phyloP scores from a whole-genome alignment of 1,140 invertebrate genomes.

The Eriosoma lanigerum region DNA sequence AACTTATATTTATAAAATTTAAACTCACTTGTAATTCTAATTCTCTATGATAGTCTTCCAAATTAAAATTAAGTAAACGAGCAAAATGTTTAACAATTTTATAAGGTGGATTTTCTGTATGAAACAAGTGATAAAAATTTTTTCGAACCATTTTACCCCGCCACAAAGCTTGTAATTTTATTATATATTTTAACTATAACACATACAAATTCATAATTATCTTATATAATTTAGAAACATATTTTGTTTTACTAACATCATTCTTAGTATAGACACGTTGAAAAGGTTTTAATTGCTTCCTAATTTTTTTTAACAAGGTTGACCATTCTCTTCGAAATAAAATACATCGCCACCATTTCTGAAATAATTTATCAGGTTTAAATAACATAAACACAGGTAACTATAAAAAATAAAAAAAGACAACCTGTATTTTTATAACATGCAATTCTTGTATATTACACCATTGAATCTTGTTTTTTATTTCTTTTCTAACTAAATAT shows the following conservation, averaged over 20 bases:
- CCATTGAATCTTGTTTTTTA: slow-evolving; percentile 57
- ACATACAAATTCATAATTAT: not conserved
- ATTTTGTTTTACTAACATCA: slow-evolving; percentile 42
- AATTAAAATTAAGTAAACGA: slow-evolving; percentile 70
- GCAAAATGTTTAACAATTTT: slow-evolving; percentile 74
- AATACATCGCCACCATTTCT: slow-evolving; percentile 69
- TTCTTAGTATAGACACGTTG: slow-evolving; percentile 20
- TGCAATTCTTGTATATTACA: slow-evolving; percentile 8
- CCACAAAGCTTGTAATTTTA: slow-evolving; percentile 71
- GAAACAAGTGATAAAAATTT: slow-evolving; percentile 65
- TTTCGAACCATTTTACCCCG: slow-evolving; percentile 63
- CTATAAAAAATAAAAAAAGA: slow-evolving; percentile 49
- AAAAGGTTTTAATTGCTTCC: slow-evolving; percentile 46
- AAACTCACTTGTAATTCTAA: slow-evolving; percentile 64
- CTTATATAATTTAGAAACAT: not conserved
- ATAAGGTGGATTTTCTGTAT: slow-evolving; percentile 69
- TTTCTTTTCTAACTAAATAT: slow-evolving; percentile 64
- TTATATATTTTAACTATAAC: slow-evolving; percentile 60
- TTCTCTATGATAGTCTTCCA: slow-evolving; percentile 72
- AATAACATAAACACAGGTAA: slow-evolving; percentile 60
- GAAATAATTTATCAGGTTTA: slow-evolving; percentile 65
- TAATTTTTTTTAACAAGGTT: slow-evolving; percentile 10
- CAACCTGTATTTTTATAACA: slow-evolving; percentile 43
- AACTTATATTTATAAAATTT: slow-evolving; percentile 18
- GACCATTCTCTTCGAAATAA: slow-evolving; percentile 59